phyloP scores from a whole-genome alignment of 1,140 invertebrate species.

The Monomorium pharaonis region DNA sequence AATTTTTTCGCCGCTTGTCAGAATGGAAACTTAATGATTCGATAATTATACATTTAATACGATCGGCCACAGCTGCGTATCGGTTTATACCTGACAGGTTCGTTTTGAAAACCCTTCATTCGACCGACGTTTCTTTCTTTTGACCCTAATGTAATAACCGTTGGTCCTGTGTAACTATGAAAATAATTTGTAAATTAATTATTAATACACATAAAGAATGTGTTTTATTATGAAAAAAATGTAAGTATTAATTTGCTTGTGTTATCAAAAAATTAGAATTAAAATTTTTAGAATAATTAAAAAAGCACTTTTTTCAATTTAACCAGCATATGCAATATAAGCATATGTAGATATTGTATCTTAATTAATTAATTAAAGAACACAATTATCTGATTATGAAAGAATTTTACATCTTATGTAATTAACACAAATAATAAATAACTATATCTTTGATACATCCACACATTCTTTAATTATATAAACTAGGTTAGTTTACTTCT shows the following conservation, averaged over 20 bases:
- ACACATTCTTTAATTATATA: not conserved
- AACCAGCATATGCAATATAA: not conserved
- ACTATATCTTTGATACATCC: not conserved
- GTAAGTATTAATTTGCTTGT: not conserved
- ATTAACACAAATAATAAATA: no score
- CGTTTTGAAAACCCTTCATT: slow-evolving; percentile 66
- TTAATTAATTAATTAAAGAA: not conserved
- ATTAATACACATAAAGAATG: not conserved
- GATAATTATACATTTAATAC: slow-evolving; percentile 75
- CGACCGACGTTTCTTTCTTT: slow-evolving; percentile 27
- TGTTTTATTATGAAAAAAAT: not conserved
- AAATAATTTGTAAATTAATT: slow-evolving; percentile 23
- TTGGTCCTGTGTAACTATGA: not conserved
- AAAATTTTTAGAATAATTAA: not conserved
- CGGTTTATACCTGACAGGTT: slow-evolving; percentile 55
- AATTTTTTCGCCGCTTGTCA: slow-evolving; percentile 63
- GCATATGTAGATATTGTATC: not conserved
- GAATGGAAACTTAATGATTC: slow-evolving; percentile 62
- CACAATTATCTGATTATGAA: not conserved
- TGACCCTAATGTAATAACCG: not conserved
- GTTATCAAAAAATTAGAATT: not conserved
- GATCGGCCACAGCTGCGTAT: slow-evolving; percentile 67
- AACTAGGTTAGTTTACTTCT: not conserved
- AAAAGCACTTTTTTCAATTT: not conserved
- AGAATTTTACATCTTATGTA: not conserved